Conservation (phyloP, 2,888 invertebrate genomes). For the Erpobdella octoculata region DNA sequence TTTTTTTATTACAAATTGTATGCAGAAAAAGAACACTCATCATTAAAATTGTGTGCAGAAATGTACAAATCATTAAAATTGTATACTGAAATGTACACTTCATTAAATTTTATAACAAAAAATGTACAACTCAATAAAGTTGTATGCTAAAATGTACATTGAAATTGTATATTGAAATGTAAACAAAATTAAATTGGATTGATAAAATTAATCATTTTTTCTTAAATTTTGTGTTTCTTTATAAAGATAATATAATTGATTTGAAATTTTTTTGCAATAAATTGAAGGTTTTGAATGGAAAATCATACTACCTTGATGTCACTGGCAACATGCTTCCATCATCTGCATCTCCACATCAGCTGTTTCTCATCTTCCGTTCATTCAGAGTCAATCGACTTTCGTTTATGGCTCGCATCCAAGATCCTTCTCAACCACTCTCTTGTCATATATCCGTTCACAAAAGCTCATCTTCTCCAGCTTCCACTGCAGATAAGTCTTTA, state of each 20-base stretch:
- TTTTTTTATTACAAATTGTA: too few species aligned
- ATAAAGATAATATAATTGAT: neutral
- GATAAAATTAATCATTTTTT: too few species aligned
- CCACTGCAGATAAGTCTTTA: slow-evolving; percentile 79
- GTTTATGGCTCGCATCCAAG: slow-evolving; percentile 86
- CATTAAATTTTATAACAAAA: too few species aligned
- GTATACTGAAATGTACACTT: too few species aligned
- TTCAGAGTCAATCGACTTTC: slow-evolving; percentile 95
- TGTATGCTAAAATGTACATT: too few species aligned
- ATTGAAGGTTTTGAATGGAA: slow-evolving; percentile 78
- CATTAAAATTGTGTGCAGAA: too few species aligned
- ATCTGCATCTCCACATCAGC: slow-evolving; percentile 86
- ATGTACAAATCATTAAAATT: too few species aligned
- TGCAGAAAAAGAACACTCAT: too few species aligned
- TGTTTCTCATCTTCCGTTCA: slow-evolving; percentile 86
- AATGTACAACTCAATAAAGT: too few species aligned
- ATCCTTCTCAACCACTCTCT: slow-evolving; percentile 69
- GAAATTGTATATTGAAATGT: too few species aligned
- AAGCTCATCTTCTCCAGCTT: slow-evolving; percentile 72
- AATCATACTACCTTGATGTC: slow-evolving; percentile 88
- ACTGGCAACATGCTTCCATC: slow-evolving; percentile 91
- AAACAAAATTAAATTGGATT: too few species aligned
- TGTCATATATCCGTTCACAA: slow-evolving; percentile 92
- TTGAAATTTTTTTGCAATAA: neutral
- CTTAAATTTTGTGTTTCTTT: too few species aligned